Conservation (phyloP, 2,113 vertebrate genomes). For the Sprattus sprattus region DNA sequence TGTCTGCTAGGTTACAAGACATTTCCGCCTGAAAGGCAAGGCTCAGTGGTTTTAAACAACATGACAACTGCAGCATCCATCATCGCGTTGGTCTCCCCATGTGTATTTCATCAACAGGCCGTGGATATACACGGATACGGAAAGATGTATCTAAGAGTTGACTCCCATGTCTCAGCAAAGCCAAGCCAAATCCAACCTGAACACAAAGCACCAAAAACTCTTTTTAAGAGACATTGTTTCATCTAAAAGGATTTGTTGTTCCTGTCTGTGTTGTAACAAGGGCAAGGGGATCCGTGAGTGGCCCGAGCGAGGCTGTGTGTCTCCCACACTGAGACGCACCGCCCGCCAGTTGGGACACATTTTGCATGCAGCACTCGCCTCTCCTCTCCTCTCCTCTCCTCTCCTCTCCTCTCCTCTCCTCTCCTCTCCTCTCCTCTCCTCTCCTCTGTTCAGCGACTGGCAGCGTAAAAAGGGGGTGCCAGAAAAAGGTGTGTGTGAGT, state of each 20-base stretch:
- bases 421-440: not conserved
- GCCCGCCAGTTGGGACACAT: not conserved
- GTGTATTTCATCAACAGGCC: not conserved
- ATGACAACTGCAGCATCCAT: constrained; percentile 12
- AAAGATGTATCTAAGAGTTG: not conserved
- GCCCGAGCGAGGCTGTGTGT: too few species aligned
- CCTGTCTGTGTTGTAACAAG: not conserved
- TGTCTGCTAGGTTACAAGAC: constrained; percentile 39
- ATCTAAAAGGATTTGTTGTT: not conserved
- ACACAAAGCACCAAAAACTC: not conserved
- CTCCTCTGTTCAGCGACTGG: constrained; percentile 30
- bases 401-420: not conserved
- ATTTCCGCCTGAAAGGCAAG: constrained; percentile 24
- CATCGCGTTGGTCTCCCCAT: not conserved
- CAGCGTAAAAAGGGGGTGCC: constrained; percentile 40
- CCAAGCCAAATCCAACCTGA: not conserved
- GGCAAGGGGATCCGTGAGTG: not conserved
- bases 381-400: not conserved
- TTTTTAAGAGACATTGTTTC: not conserved
- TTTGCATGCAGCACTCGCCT: not conserved
- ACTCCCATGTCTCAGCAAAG: not conserved
- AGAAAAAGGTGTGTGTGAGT: constrained; percentile 47
- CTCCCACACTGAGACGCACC: too few species aligned
- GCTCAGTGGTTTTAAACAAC: constrained; percentile 26
- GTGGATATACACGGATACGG: not conserved